Percentiles rank a stretch among this genome's conserved stretches.
Conservation (phyloP, 2,888 invertebrate species). For the Amblyteles armatorius region DNA sequence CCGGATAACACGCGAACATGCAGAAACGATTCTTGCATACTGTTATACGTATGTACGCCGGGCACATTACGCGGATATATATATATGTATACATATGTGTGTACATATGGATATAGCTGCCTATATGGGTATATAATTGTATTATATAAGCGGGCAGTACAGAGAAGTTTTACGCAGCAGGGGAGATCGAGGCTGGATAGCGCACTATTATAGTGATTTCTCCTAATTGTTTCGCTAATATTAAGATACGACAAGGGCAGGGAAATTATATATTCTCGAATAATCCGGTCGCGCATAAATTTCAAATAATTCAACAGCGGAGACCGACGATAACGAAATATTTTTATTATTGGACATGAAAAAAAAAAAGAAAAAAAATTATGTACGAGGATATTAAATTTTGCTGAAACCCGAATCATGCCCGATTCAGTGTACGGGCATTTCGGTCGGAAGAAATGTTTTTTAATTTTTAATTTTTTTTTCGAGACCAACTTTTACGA, state of each 20-base stretch:
- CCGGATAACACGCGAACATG: constrained; percentile 60
- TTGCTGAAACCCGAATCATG: background rate
- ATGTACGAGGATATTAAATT: background rate
- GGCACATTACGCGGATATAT: background rate
- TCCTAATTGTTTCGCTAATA: constrained; percentile 26
- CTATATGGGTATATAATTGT: background rate
- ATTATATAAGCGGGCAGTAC: constrained; percentile 2
- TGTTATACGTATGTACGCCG: constrained; percentile 21
- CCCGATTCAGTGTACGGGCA: too few species aligned
- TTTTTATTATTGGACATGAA: background rate
- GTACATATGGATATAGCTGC: background rate
- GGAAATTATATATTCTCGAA: background rate
- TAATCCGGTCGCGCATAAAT: background rate
- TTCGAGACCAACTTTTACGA: background rate
- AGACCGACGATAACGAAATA: background rate
- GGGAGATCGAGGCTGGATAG: constrained; percentile 11
- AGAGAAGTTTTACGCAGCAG: background rate
- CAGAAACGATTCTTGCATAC: constrained; percentile 45
- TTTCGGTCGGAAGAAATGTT: background rate
- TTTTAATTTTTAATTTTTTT: background rate
- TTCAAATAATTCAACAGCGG: background rate
- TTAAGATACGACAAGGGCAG: background rate
- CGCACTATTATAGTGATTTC: constrained; percentile 4
- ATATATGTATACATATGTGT: background rate
- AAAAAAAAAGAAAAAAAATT: background rate